Evolutionary conservation across 2,888 invertebrate species (phyloP).

Genomic region (Oligia latruncula): DNA sequence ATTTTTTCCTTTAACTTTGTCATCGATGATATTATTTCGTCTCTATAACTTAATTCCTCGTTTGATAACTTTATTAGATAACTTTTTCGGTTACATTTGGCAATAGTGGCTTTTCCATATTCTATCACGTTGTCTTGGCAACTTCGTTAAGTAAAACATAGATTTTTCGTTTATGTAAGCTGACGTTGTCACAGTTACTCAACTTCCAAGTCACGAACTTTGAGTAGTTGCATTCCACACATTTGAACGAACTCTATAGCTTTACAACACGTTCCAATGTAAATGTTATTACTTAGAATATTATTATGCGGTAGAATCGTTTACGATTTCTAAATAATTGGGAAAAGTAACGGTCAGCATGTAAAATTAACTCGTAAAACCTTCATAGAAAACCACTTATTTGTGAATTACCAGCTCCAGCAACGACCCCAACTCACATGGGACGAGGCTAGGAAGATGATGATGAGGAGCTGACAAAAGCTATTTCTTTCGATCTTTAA

Average conservation of each 20-base stretch:
- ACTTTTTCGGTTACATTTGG: background rate
- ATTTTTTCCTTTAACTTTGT: background rate
- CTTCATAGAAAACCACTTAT: background rate
- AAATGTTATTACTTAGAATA: constrained; percentile 32
- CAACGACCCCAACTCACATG: background rate
- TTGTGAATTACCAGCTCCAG: background rate
- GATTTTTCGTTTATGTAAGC: background rate
- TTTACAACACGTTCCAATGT: constrained; percentile 44
- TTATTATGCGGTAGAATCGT: constrained; percentile 11
- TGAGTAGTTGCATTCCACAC: constrained; percentile 59
- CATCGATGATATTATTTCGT: constrained; percentile 11
- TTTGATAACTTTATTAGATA: background rate
- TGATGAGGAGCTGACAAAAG: background rate
- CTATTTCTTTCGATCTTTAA: background rate
- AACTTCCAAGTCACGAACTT: constrained; percentile 62
- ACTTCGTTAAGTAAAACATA: background rate
- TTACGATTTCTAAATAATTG: constrained; percentile 4
- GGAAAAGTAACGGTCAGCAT: constrained; percentile 7
- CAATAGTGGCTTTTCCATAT: background rate
- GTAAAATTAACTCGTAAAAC: background rate
- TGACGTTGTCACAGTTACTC: constrained; percentile 33
- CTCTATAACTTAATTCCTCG: background rate
- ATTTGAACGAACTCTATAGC: constrained; percentile 20
- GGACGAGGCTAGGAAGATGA: background rate
- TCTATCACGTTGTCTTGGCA: background rate